Percentiles rank a stretch among this genome's conserved stretches.
These are phyloP conservation scores for Azorinus chamasolen DNA, from an alignment of 2,888 invertebrate genomes.

Conservation along the genomic window DNA sequence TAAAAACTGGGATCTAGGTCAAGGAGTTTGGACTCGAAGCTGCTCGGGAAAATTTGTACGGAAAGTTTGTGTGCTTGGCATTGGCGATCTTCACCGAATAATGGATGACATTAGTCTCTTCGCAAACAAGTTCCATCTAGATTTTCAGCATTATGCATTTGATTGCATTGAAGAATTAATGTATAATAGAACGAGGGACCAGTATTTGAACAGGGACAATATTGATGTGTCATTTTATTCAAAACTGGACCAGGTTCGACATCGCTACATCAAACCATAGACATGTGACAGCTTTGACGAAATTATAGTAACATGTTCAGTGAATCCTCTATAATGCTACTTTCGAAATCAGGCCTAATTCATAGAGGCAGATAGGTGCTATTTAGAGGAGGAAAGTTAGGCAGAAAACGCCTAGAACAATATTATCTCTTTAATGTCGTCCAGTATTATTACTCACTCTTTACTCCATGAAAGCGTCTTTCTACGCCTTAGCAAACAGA, in stretches of 20 bases:
- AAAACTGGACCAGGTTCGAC: conserved; percentile 17
- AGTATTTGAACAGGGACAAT: conserved; percentile 12
- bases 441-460: no score
- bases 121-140: conserved; percentile 45
- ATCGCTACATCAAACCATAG: no score
- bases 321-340: no score
- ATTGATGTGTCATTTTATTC: conserved; percentile 33
- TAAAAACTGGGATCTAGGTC: conserved; percentile 46
- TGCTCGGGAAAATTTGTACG: conserved; percentile 46
- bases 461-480: no score
- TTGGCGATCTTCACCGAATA: conserved; percentile 19
- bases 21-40: conserved; percentile 11
- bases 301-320: no score
- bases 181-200: conserved; percentile 25
- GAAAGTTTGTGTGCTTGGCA: conserved; percentile 32
- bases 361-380: no score
- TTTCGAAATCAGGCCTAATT: no score
- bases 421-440: no score
- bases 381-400: no score
- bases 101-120: conserved; percentile 24
- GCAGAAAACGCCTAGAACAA: no score
- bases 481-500: no score
- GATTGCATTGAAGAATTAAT: conserved; percentile 40
- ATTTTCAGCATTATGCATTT: conserved; percentile 34
- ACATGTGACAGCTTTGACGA: no score